Conservation (phyloP, 1,140 invertebrate genomes). For the Trissolcus basalis region DNA sequence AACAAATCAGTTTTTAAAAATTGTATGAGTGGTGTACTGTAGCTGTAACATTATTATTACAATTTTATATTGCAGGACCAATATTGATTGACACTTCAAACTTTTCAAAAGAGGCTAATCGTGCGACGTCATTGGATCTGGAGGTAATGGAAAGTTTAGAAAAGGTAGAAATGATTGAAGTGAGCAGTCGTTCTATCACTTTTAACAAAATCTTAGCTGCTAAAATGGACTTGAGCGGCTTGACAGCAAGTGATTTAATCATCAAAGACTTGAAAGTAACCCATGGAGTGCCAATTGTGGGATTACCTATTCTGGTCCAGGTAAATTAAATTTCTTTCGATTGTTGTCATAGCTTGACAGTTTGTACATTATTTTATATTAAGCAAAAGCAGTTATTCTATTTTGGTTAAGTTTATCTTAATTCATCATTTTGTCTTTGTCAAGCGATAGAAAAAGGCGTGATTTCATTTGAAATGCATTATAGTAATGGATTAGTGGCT, state of each 20-base stretch:
- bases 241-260: conserved; percentile 78
- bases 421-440: too few species aligned
- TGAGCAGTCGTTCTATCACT: conserved; percentile 62
- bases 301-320: conserved; percentile 77
- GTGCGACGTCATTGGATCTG: conserved; percentile 79
- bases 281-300: conserved; percentile 77
- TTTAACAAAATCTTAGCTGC: conserved; percentile 78
- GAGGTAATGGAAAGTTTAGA: conserved; percentile 76
- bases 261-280: conserved; percentile 81
- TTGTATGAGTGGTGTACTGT: too few species aligned
- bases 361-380: too few species aligned
- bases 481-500: too few species aligned
- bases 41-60: too few species aligned
- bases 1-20: too few species aligned
- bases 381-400: too few species aligned
- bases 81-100: conserved; percentile 86
- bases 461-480: too few species aligned
- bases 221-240: conserved; percentile 77
- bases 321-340: too few species aligned
- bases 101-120: conserved; percentile 79
- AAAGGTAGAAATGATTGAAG: conserved; percentile 37
- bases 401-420: too few species aligned
- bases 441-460: too few species aligned
- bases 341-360: too few species aligned
- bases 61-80: conserved; percentile 76